phyloP scores from a whole-genome alignment of 2,888 invertebrate genomes.

The Allacma fusca region DNA sequence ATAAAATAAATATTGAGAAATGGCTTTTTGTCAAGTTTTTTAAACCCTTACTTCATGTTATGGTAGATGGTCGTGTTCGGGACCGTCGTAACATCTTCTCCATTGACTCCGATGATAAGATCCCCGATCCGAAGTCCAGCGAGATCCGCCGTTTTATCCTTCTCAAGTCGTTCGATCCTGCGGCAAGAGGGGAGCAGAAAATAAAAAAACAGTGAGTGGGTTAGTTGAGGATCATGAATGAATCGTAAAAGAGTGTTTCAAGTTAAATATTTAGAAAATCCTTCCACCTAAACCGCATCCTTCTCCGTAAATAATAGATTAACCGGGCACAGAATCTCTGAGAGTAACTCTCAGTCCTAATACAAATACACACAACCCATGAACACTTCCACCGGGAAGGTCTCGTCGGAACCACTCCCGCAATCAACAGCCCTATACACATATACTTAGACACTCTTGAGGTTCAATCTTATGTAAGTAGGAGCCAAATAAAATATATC shows the following conservation, averaged over 20 bases:
- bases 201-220: not conserved
- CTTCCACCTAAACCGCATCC: constrained; percentile 54
- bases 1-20: constrained; percentile 6
- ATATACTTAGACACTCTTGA: not conserved
- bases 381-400: not conserved
- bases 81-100: constrained; percentile 57
- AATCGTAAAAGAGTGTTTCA: constrained; percentile 39
- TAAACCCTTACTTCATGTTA: constrained; percentile 58
- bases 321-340: constrained; percentile 24
- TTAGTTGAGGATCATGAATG: constrained; percentile 36
- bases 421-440: not conserved
- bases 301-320: constrained; percentile 55
- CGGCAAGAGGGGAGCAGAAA: constrained; percentile 23
- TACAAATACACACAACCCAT: not conserved
- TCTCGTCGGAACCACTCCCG: not conserved
- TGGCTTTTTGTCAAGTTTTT: not conserved
- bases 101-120: constrained; percentile 61
- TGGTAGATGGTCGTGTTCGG: constrained; percentile 59
- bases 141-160: constrained; percentile 57
- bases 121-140: constrained; percentile 60
- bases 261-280: constrained; percentile 59
- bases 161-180: constrained; percentile 61
- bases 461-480: not conserved
- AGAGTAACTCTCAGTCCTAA: constrained; percentile 5
- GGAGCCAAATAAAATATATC: not conserved